Percentiles rank a stretch among this genome's conserved stretches.
phyloP scores from a whole-genome alignment of 2,113 vertebrate genomes.

The Lichenostomus cassidix region DNA sequence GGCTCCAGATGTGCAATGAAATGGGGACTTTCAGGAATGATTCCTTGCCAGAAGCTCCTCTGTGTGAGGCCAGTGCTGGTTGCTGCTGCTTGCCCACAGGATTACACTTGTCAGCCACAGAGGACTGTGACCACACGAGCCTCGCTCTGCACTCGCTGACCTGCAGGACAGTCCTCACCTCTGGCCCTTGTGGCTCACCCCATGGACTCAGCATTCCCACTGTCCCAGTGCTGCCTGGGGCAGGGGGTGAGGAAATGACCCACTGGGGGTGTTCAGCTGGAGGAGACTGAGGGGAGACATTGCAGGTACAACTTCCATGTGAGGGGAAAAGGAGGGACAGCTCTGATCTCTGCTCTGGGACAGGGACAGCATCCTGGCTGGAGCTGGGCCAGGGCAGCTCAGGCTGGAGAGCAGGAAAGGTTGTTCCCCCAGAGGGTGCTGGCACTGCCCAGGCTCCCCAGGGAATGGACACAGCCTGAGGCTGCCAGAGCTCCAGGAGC shows the following conservation, averaged over 20 bases:
- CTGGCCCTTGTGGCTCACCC: not conserved
- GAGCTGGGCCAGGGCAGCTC: not conserved
- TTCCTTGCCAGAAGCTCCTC: not conserved
- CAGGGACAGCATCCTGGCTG: not conserved
- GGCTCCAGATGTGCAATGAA: not conserved
- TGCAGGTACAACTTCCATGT: not conserved
- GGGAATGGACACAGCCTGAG: not conserved
- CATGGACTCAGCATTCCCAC: not conserved
- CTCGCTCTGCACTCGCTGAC: not conserved
- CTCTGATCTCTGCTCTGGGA: not conserved
- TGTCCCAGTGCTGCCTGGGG: not conserved
- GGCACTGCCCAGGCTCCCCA: not conserved
- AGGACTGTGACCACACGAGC: not conserved
- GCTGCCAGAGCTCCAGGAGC: not conserved
- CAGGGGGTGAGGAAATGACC: not conserved
- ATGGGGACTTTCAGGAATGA: not conserved
- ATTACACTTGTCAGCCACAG: not conserved
- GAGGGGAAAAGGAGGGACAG: not conserved
- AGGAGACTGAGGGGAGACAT: not conserved
- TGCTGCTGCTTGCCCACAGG: not conserved
- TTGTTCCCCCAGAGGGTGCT: not conserved
- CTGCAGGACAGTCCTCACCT: not conserved
- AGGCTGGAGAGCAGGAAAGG: not conserved
- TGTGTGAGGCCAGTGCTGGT: not conserved
- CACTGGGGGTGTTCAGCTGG: not conserved